These are phyloP conservation scores for Eristalinus sepulchralis DNA, from an alignment of 2,888 invertebrate species.

Conservation along the genomic window DNA sequence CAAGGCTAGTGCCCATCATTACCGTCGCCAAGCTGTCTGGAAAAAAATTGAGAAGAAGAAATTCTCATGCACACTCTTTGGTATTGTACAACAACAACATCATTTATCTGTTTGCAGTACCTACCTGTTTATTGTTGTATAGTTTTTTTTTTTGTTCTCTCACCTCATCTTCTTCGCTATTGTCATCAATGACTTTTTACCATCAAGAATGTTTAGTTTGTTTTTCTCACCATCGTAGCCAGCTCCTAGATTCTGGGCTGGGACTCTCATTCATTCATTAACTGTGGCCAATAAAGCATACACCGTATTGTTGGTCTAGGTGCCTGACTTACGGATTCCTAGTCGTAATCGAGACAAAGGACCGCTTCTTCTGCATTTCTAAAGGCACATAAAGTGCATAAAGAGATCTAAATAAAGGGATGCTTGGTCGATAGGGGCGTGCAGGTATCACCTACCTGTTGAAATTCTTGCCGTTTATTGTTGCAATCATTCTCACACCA, in stretches of 20 bases:
- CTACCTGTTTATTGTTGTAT: slow-evolving; percentile 61
- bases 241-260: slow-evolving; percentile 37
- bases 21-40: slow-evolving; percentile 58
- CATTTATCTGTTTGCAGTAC: slow-evolving; percentile 9
- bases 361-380: slow-evolving; percentile 31
- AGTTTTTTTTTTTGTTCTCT: slow-evolving; percentile 17
- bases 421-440: slow-evolving; percentile 80
- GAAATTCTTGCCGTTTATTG: slow-evolving; percentile 57
- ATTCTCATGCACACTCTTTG: slow-evolving; percentile 45
- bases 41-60: slow-evolving; percentile 23
- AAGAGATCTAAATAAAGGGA: slow-evolving; percentile 75
- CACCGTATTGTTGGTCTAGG: slow-evolving; percentile 26
- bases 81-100: slow-evolving; percentile 21
- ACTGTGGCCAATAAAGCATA: slow-evolving; percentile 68
- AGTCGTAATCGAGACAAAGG: slow-evolving; percentile 55
- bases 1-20: background rate
- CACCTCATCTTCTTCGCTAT: slow-evolving; percentile 43
- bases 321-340: slow-evolving; percentile 56
- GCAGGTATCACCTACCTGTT: slow-evolving; percentile 78
- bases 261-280: slow-evolving; percentile 62
- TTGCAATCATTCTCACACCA: slow-evolving; percentile 60
- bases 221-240: slow-evolving; percentile 68
- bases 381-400: slow-evolving; percentile 48
- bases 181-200: slow-evolving; percentile 65
- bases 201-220: slow-evolving; percentile 63